Percentiles rank a stretch among this genome's conserved stretches.
Conservation (phyloP, 1,140 invertebrate genomes). For the Calosoma granatense region DNA sequence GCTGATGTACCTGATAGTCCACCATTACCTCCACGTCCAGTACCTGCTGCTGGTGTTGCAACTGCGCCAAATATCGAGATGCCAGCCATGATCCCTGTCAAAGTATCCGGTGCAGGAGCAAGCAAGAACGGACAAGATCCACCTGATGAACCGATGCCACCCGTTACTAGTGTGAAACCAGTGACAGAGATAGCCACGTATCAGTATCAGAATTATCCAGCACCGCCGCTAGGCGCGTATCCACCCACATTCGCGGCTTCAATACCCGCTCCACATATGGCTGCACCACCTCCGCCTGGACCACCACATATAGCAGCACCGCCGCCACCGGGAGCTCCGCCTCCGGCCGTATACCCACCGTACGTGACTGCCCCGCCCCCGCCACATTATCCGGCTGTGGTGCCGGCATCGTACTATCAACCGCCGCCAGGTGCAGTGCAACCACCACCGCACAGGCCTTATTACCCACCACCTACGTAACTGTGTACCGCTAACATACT, state of each 20-base stretch:
- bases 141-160: conserved; percentile 16
- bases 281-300: conserved; percentile 27
- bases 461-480: conserved; percentile 28
- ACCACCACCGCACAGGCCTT: conserved; percentile 27
- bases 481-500: neutral
- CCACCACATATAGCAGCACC: conserved; percentile 31
- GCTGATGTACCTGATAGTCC: conserved; percentile 50
- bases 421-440: conserved; percentile 23
- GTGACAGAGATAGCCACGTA: neutral
- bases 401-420: conserved; percentile 34
- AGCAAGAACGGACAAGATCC: conserved; percentile 22
- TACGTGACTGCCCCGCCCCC: conserved; percentile 21
- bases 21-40: conserved; percentile 24
- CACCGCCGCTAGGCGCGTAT: conserved; percentile 30
- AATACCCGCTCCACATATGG: conserved; percentile 19
- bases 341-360: conserved; percentile 28
- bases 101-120: conserved; percentile 1
- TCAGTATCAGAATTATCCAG: conserved; percentile 16
- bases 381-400: conserved; percentile 27
- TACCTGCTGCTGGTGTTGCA: neutral
- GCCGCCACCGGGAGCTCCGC: conserved; percentile 22
- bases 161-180: neutral
- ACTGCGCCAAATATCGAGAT: conserved; percentile 38
- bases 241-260: conserved; percentile 26
- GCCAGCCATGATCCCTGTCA: conserved; percentile 23